Evolutionary conservation across 2,888 invertebrate species (phyloP).

Genomic region (Salticus scenicus): DNA sequence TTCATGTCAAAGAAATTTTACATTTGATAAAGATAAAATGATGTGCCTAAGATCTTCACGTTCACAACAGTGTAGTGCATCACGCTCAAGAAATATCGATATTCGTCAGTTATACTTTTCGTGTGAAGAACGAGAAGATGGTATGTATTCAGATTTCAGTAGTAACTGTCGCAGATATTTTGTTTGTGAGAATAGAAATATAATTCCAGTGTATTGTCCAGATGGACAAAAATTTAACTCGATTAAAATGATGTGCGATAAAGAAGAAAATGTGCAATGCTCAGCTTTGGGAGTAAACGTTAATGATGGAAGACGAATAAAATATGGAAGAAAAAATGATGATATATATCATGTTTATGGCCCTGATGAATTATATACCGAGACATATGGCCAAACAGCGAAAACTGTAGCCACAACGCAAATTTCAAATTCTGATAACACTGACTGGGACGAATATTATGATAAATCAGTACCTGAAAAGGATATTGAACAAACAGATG

Average conservation of each 20-base stretch:
- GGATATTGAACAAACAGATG: conserved; percentile 27
- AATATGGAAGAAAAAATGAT: conserved; percentile 29
- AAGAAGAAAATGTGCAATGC: conserved; percentile 42
- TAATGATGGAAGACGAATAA: background rate
- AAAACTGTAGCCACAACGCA: background rate
- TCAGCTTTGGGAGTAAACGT: background rate
- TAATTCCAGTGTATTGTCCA: conserved; percentile 64
- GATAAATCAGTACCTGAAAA: background rate
- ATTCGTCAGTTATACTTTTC: conserved; percentile 24
- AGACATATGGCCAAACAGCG: conserved; percentile 32
- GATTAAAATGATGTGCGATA: conserved; percentile 64
- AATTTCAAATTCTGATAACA: background rate
- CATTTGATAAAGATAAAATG: conserved; percentile 54
- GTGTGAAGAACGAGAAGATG: conserved; percentile 56
- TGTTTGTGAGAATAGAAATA: conserved; percentile 68
- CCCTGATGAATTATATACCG: conserved; percentile 52
- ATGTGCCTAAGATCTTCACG: background rate
- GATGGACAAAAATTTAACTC: conserved; percentile 63
- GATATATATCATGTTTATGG: conserved; percentile 47
- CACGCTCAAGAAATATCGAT: background rate
- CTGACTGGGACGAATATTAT: conserved; percentile 33
- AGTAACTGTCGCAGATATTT: conserved; percentile 67
- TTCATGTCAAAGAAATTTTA: conserved; percentile 60
- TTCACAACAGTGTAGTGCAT: background rate
- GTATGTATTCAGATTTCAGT: conserved; percentile 66